These are phyloP conservation scores for Solea senegalensis DNA, from an alignment of 2,113 vertebrate species.

Conservation along the genomic window DNA sequence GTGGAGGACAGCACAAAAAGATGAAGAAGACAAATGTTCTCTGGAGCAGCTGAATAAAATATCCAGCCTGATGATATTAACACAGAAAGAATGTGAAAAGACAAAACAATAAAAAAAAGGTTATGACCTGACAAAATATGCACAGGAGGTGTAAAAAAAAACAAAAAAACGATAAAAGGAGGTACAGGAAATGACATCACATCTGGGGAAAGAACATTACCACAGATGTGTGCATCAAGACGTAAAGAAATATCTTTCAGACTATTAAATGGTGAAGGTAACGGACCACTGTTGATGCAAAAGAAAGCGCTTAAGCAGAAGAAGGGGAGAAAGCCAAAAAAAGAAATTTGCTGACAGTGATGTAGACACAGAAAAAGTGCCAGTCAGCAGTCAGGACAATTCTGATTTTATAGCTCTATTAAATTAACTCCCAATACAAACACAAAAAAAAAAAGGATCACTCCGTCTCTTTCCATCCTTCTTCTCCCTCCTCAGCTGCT, in stretches of 20 bases:
- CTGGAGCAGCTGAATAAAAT: constrained; percentile 53
- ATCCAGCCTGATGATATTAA: constrained; percentile 27
- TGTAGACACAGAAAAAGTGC: constrained; percentile 34
- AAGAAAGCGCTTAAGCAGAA: constrained; percentile 15
- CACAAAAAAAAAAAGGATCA: constrained; percentile 37
- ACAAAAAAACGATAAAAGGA: constrained; percentile 27
- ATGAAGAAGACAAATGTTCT: constrained; percentile 50
- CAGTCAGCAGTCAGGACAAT: constrained; percentile 66
- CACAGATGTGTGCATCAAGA: constrained; percentile 37
- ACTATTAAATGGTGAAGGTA: constrained; percentile 9
- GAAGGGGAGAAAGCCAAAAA: not conserved
- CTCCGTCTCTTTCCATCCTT: constrained; percentile 54
- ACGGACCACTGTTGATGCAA: not conserved
- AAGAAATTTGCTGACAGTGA: constrained; percentile 38
- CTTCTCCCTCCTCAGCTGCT: constrained; percentile 39
- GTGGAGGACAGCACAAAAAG: not conserved
- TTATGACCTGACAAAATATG: constrained; percentile 36
- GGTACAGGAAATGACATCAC: constrained; percentile 58
- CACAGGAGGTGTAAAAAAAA: constrained; percentile 31
- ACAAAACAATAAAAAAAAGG: not conserved
- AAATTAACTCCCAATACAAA: constrained; percentile 69
- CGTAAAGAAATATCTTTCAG: constrained; percentile 33
- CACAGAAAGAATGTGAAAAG: constrained; percentile 28
- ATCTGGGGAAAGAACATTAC: constrained; percentile 39
- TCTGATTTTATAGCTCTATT: constrained; percentile 58